Base-by-base conservation (phyloP, 1,140 invertebrate genomes). In the Linepithema humile region DNA sequence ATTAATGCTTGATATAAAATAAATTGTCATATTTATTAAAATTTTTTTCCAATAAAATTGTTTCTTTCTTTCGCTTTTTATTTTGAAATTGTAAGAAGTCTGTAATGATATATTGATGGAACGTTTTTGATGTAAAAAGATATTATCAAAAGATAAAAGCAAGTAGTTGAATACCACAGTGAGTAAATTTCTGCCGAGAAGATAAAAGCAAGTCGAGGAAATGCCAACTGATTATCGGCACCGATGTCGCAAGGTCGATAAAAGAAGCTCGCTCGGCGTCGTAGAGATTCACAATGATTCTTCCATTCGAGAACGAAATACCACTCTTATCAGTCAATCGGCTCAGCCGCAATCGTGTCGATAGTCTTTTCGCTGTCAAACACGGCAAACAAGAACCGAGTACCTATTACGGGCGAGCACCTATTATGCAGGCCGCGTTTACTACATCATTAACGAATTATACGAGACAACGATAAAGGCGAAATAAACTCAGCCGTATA, bases 371-470 rank as follows among this genome's bases (percentile, higher is more conserved):
- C 40, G 29, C 26, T 45, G 26, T 53, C 15, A 48, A 82, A 60
- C 48, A n/a, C 29, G 70, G 74, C 60, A 84, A 78, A 80, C 74
- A 67, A 40, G 40, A 83, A 45, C n/a, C 20, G 82, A 62, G 20
- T 55, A n/a, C 26, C 69, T 69, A 65, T 82, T 59, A 83, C 77
- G 80, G 23, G 87, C 62, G 64, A 45, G 64, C 80, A 35, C 38
- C 80, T 48, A 88, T 92, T 92, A 91, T 91, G 85, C 78, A 88
- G 87, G 87, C 75, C 85, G 70, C 84, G 84, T 92, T 92, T 91
- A 92, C 86, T 89, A 88, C 90, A 89, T 91, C 90, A 92, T 92
- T 91, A 91, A 92, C 90, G 87, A 91, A 90, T 91, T 92, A 86
- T 89, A 92, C 90, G 92, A 91, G 90, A 91, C 90, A 73, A 89